Base-by-base conservation (phyloP, 2,113 vertebrate genomes). In the Lucifuga dentata region DNA sequence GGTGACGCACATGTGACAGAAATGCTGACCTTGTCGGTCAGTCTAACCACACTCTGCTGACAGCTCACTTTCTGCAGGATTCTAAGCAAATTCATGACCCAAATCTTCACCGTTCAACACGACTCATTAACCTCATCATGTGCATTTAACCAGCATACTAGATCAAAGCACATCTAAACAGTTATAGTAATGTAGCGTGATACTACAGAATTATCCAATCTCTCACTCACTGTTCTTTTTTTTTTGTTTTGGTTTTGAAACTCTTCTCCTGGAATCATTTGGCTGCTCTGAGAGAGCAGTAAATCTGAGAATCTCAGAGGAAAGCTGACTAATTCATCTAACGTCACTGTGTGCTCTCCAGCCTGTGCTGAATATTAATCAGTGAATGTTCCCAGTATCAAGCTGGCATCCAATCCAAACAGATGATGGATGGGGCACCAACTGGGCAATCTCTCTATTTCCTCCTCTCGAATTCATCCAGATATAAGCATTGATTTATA, bases 361-460 rank as follows among this genome's bases (percentile, higher is more conserved):
- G 73, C 74, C 86, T 69, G 78, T 55, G 43, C 78, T 86, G 87
- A 89, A 90, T 89, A 91, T 90, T 85, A 86, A 89, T 86, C 82
- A 89, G 84, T 23, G 44, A 84, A 86, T 88, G 90, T 89, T 88
- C 83, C 77, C 84, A 86, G 76, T 68, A 80, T 87, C 83, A 86
- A 84, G 77, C 72, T 86, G 90, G 86, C 84, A 79, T 68, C 75
- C 71, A 48, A 69, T 73, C 78, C 77, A 82, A 85, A 86, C 86
- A 86, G 86, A 89, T 90, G 87, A 90, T 86, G 85, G 81, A 91
- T 88, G 80, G 70, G 81, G 74, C 65, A 84, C 71, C 83, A 81
- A 87, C 80, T 76, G 81, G 69, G 68, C 78, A 81, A 70, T 80
- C 71, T 71, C 77, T 70, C 58, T 17, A 20, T 68, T 51, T 59